These are phyloP conservation scores for Choristoneura fumiferana DNA, from an alignment of 1,140 invertebrate species.

Conservation along the genomic window DNA sequence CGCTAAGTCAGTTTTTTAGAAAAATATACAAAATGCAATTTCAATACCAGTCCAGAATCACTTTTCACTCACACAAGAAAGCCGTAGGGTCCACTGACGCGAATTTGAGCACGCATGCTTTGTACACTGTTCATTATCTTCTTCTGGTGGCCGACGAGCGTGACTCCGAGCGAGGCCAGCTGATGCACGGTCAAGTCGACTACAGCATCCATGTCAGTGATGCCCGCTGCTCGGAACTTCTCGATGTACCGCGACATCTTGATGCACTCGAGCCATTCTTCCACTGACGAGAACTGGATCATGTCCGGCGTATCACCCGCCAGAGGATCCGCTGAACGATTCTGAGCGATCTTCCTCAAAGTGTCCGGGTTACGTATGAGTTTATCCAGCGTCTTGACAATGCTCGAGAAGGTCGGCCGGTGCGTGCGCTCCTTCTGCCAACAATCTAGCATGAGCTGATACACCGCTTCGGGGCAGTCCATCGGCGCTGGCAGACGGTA, in stretches of 20 bases:
- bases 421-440: slow-evolving; percentile 99
- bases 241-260: slow-evolving; percentile 98
- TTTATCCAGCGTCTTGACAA: slow-evolving; percentile 97
- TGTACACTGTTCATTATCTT: slow-evolving; percentile 98
- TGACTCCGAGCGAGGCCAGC: slow-evolving; percentile 93
- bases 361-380: slow-evolving; percentile 95
- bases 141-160: slow-evolving; percentile 98
- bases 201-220: slow-evolving; percentile 92
- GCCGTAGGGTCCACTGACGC: slow-evolving; percentile 92
- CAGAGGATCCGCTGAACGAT: slow-evolving; percentile 91
- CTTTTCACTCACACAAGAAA: slow-evolving; percentile 87
- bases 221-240: slow-evolving; percentile 93
- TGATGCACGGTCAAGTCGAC: slow-evolving; percentile 93
- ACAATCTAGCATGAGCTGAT: slow-evolving; percentile 98
- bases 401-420: slow-evolving; percentile 95
- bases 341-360: slow-evolving; percentile 91
- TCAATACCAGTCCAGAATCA: slow-evolving; percentile 2
- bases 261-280: slow-evolving; percentile 96
- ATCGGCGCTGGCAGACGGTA: slow-evolving; percentile 97
- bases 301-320: slow-evolving; percentile 93
- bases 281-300: slow-evolving; percentile 93
- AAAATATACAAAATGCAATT: slow-evolving; percentile 75
- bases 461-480: slow-evolving; percentile 96
- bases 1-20: slow-evolving; percentile 66
- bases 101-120: slow-evolving; percentile 92